Conservation (phyloP, 2,113 vertebrate species). For the Phoenicopterus ruber region DNA sequence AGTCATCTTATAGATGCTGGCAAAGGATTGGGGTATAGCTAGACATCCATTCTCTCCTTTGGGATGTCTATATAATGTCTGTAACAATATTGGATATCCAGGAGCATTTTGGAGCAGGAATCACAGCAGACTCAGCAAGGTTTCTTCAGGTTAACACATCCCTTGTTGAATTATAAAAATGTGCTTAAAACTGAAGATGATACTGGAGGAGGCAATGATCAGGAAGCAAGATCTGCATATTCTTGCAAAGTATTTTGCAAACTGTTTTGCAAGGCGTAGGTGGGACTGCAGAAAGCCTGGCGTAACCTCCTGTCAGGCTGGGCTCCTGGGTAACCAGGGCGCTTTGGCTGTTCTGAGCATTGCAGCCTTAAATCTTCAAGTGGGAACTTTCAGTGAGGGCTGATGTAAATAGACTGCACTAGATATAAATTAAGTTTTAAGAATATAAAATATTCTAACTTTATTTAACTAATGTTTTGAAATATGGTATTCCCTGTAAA, state of each 20-base stretch:
- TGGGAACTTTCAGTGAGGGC: background rate
- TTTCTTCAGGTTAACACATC: background rate
- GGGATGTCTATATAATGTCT: background rate
- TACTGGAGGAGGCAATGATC: background rate
- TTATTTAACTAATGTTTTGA: background rate
- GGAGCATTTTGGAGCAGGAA: background rate
- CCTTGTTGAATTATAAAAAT: background rate
- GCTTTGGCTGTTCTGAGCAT: background rate
- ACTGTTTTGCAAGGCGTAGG: background rate
- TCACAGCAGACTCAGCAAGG: background rate
- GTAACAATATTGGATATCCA: background rate
- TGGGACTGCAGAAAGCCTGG: background rate
- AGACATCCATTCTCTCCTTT: background rate
- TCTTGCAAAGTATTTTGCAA: background rate
- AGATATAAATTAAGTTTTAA: background rate
- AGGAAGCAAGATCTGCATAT: background rate
- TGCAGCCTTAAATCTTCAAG: background rate
- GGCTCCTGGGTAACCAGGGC: background rate
- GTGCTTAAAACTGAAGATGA: background rate
- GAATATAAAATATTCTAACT: background rate
- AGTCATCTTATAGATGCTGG: background rate
- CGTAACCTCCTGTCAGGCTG: background rate
- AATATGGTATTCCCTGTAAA: background rate
- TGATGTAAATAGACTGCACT: background rate
- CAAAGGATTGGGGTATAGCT: background rate